Evolutionary conservation across 2,888 invertebrate genomes (phyloP).

Genomic region (Palloptera scutellata): DNA sequence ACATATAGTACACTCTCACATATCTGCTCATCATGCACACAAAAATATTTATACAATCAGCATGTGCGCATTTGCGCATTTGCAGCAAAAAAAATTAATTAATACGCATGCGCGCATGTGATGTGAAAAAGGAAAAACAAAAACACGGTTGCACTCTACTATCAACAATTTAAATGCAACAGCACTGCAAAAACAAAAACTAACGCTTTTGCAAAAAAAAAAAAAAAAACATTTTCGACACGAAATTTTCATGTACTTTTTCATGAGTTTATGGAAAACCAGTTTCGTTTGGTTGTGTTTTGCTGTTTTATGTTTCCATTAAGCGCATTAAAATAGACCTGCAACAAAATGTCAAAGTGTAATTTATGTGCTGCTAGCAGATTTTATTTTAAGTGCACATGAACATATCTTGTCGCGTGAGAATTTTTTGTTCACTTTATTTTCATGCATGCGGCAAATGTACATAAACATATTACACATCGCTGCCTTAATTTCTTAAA

Average conservation of each 20-base stretch:
- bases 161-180: conserved; percentile 11
- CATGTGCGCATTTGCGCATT: not conserved
- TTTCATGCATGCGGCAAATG: not conserved
- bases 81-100: not conserved
- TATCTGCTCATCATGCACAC: not conserved
- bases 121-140: not conserved
- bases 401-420: conserved; percentile 25
- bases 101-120: conserved; percentile 12
- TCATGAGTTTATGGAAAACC: conserved; percentile 3
- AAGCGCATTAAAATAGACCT: too few species aligned
- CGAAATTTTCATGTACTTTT: conserved; percentile 12
- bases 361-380: conserved; percentile 14
- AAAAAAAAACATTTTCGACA: conserved; percentile 1
- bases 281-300: conserved; percentile 25
- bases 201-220: not conserved
- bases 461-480: not conserved
- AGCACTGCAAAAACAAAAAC: conserved; percentile 4
- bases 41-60: not conserved
- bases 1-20: too few species aligned
- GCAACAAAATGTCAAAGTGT: conserved; percentile 12
- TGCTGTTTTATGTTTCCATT: not conserved
- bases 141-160: conserved; percentile 3
- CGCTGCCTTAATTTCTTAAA: too few species aligned
- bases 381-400: too few species aligned
- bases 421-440: conserved; percentile 17